These are phyloP conservation scores for Tetropium fuscum DNA, from an alignment of 2,888 invertebrate species.

Conservation along the genomic window DNA sequence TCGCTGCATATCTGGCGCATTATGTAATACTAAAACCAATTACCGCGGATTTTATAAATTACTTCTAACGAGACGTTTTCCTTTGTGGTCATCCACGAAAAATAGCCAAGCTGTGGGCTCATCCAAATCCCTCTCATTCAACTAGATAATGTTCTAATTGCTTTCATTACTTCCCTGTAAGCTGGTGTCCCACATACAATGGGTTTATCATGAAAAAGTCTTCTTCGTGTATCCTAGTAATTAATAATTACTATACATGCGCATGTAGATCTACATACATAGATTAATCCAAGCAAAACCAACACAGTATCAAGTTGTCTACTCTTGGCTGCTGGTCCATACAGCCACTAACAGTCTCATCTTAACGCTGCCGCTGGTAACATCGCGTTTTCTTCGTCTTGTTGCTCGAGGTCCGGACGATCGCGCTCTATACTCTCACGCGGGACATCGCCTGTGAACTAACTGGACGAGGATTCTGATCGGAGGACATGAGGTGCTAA, in stretches of 20 bases:
- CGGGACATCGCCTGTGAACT: conserved; percentile 26
- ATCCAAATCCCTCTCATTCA: conserved; percentile 40
- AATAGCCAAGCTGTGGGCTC: conserved; percentile 23
- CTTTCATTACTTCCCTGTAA: conserved; percentile 17
- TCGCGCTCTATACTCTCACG: conserved; percentile 35
- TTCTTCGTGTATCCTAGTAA: conserved; percentile 29
- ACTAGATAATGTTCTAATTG: conserved; percentile 31
- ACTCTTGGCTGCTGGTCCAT: conserved; percentile 51
- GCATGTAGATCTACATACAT: conserved; percentile 37
- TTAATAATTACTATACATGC: conserved; percentile 37
- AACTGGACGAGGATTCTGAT: conserved; percentile 12
- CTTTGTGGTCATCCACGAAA: not conserved
- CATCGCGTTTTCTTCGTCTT: conserved; percentile 37
- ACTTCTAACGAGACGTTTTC: not conserved
- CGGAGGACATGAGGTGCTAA: conserved; percentile 38
- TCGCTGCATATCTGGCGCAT: too few relatives aligned
- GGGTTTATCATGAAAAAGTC: conserved; percentile 17
- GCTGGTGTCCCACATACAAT: conserved; percentile 28
- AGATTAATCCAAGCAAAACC: conserved; percentile 32
- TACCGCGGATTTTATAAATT: conserved; percentile 8
- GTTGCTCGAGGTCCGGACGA: conserved; percentile 24
- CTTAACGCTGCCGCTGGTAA: conserved; percentile 51
- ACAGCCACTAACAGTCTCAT: conserved; percentile 51
- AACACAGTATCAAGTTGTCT: conserved; percentile 49
- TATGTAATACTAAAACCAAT: too few relatives aligned